A percentile compares a stretch with the other conserved stretches of the same genome.
These are phyloP conservation scores for Phyllotreta cruciferae DNA, from an alignment of 2,888 invertebrate genomes.

Conservation along the genomic window DNA sequence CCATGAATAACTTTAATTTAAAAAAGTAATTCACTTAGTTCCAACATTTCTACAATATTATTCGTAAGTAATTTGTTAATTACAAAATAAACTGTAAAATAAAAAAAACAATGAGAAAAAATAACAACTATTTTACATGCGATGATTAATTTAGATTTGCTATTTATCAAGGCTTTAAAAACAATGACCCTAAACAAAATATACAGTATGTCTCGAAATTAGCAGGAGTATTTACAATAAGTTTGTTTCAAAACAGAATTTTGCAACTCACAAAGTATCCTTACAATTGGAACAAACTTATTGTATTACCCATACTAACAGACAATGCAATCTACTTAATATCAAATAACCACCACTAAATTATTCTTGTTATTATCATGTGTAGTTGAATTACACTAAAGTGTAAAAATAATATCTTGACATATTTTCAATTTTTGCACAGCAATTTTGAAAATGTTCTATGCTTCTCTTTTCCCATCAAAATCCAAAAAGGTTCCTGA, in stretches of 20 bases:
- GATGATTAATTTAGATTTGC: slow-evolving; percentile 30
- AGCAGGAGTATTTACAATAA: neutral
- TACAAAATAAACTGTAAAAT: slow-evolving; percentile 37
- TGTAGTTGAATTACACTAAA: neutral
- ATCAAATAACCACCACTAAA: no score
- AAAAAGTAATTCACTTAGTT: slow-evolving; percentile 30
- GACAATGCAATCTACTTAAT: no score
- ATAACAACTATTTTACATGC: slow-evolving; percentile 47
- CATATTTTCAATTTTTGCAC: neutral
- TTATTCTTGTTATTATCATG: no score
- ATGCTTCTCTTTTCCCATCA: no score
- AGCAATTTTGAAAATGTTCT: neutral
- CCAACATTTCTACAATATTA: slow-evolving; percentile 16
- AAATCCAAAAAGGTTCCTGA: no score
- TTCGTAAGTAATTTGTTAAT: slow-evolving; percentile 5
- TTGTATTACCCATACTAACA: no score
- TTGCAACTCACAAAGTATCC: neutral
- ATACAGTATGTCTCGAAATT: slow-evolving; percentile 14
- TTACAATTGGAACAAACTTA: neutral
- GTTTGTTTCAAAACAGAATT: slow-evolving; percentile 4
- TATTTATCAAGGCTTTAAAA: slow-evolving; percentile 34
- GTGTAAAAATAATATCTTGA: neutral
- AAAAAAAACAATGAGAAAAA: slow-evolving; percentile 44
- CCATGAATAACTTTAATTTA: slow-evolving; percentile 16
- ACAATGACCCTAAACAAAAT: neutral